These are phyloP conservation scores for Steinernema scapterisci DNA, from an alignment of 2,888 invertebrate species.

Conservation along the genomic window DNA sequence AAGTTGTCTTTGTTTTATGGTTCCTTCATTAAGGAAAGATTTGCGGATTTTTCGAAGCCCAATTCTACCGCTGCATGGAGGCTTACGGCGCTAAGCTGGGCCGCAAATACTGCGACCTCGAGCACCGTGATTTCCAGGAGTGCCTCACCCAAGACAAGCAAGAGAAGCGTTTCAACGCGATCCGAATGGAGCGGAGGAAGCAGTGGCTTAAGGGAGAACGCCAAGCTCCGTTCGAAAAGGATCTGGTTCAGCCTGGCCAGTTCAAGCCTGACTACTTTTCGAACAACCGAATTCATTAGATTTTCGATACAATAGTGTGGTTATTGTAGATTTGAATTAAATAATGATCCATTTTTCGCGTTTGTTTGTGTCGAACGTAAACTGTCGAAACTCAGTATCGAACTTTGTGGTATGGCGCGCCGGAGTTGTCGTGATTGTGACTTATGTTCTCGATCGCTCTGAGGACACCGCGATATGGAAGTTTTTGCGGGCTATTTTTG, in stretches of 20 bases:
- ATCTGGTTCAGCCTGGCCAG: conserved; percentile 58
- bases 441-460: no score
- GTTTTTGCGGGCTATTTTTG: no score
- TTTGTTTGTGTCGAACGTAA: not conserved
- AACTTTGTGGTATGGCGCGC: no score
- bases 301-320: not conserved
- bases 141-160: conserved; percentile 61
- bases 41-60: conserved; percentile 65
- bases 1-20: not conserved
- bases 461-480: no score
- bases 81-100: conserved; percentile 65
- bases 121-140: conserved; percentile 64
- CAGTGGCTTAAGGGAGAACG: conserved; percentile 61
- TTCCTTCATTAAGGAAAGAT: conserved; percentile 39
- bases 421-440: no score
- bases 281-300: conserved; percentile 32
- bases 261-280: conserved; percentile 59
- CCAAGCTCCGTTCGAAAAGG: conserved; percentile 49
- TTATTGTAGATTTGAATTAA: conserved; percentile 31
- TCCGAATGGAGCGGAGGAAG: conserved; percentile 57
- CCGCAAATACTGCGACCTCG: conserved; percentile 65
- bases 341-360: conserved; percentile 18
- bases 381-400: not conserved
- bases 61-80: conserved; percentile 65
- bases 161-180: conserved; percentile 48